phyloP scores from a whole-genome alignment of 2,113 vertebrate species.

The Oxygymnocypris stewartii region DNA sequence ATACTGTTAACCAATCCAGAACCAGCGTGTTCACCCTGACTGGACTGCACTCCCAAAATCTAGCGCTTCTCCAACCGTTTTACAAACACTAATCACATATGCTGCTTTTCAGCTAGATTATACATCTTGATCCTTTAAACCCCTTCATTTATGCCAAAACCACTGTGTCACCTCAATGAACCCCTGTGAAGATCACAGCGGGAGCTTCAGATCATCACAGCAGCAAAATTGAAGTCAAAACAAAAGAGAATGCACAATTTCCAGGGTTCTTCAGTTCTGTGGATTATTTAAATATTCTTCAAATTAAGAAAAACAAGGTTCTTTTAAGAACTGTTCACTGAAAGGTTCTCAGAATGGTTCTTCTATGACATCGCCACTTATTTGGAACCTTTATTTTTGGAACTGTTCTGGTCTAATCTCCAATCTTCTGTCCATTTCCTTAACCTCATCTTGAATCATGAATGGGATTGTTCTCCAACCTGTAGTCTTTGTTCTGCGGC shows the following conservation, averaged over 20 bases:
- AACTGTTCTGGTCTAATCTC: background rate
- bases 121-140: conserved; percentile 36
- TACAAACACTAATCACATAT: conserved; percentile 55
- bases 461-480: conserved; percentile 67
- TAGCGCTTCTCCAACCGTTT: background rate
- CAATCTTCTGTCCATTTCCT: background rate
- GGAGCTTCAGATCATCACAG: background rate
- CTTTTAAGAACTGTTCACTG: background rate
- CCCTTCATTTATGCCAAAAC: conserved; percentile 26
- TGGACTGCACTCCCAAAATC: conserved; percentile 15
- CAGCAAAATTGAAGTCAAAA: background rate
- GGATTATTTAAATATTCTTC: background rate
- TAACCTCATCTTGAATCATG: background rate
- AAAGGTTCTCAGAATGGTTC: background rate
- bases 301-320: background rate
- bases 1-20: background rate
- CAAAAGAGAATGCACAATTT: background rate
- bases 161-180: conserved; percentile 17
- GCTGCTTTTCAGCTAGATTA: conserved; percentile 49
- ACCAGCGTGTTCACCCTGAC: background rate
- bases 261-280: too few species aligned
- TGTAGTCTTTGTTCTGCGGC: conserved; percentile 80
- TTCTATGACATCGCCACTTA: too few species aligned
- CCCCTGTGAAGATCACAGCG: background rate
- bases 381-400: background rate